Evolutionary conservation across 2,888 invertebrate genomes (phyloP), one percentile per base, ranked within the genome.

Genomic region (Rhingia campestris): DNA sequence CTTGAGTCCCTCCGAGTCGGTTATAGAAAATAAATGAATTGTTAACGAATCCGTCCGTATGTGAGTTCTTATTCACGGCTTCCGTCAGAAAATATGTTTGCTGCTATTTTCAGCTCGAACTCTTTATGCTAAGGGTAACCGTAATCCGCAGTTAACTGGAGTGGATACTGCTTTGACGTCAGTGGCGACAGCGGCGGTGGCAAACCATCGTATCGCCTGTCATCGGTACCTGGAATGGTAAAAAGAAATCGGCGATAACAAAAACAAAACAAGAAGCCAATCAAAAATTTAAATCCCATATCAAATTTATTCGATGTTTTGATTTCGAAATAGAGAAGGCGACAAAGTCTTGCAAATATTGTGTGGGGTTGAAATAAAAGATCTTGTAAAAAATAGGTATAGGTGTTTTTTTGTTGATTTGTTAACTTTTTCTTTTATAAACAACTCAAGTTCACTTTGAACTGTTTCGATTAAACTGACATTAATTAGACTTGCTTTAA

Each of bases 211-310:
- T 47, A 35, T 53, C 10, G 32, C 30, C 61, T 67, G 67, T 59
- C 75, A 76, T 69, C 61, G 53, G 67, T 59, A 59, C 67, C 76
- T 76, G 76, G 53, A 76, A 76, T 63, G 53, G 0, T 4, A 73
- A 63, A 53, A 30, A 66, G 14, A 10, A 67, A 58, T 49, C 12
- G 35, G 10, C 61, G 67, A 69, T 76, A 59, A 67, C 47, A 32
- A 49, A 49, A 51, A 49, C 37, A 49, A 39, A 59, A 53, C 39
- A 39, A 47, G 43, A 14, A 49, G n/a, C 5, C 35, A 33, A 51
- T n/a, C 22, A 30, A 43, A 59, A 58, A 76, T 76, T 76, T 37
- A 56, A 66, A 75, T 67, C 47, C 14, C 59, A 69, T 22, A 22
- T 67, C 53, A 54, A 67, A 53, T 61, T 43, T 5, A 67, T 45